These are phyloP conservation scores for Chrysaora quinquecirrha DNA, from an alignment of 30 jellyfish, hydroid and myxozoan species.

Conservation along the genomic window DNA sequence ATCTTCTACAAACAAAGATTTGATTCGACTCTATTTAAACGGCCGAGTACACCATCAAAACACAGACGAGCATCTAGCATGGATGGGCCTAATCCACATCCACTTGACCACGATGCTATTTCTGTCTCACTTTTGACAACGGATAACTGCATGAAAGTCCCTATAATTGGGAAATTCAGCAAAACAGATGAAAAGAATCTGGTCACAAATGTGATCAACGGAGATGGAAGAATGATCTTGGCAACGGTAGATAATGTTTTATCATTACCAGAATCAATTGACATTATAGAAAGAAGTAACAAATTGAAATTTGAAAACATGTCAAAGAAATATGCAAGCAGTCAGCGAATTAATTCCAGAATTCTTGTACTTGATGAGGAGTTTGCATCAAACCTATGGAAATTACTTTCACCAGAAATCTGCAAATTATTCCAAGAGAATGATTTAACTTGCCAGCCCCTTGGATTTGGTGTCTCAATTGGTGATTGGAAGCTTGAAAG, in stretches of 20 bases:
- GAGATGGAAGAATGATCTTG: conserved; percentile 1
- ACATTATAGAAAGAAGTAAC: conserved; percentile 7
- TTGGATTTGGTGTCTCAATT: conserved; percentile 56
- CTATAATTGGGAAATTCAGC: background rate
- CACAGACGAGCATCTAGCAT: no score
- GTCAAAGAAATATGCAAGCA: background rate
- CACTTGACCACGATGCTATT: no score
- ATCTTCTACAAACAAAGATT: no score
- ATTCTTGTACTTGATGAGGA: conserved; percentile 30
- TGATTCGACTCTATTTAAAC: no score
- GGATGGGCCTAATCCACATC: no score
- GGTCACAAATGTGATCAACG: background rate
- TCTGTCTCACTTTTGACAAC: background rate
- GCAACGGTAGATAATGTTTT: conserved; percentile 36
- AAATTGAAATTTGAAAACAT: background rate
- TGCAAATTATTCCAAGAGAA: background rate
- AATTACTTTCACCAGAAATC: background rate
- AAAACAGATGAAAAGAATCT: background rate
- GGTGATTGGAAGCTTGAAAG: conserved; percentile 60
- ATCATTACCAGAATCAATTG: conserved; percentile 11
- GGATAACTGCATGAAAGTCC: background rate
- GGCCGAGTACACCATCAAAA: no score
- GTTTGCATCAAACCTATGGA: conserved; percentile 36
- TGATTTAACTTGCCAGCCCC: conserved; percentile 28
- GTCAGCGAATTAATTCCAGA: conserved; percentile 37